Conservation (phyloP, 2,113 vertebrate genomes). For the Rafetus swinhoei region DNA sequence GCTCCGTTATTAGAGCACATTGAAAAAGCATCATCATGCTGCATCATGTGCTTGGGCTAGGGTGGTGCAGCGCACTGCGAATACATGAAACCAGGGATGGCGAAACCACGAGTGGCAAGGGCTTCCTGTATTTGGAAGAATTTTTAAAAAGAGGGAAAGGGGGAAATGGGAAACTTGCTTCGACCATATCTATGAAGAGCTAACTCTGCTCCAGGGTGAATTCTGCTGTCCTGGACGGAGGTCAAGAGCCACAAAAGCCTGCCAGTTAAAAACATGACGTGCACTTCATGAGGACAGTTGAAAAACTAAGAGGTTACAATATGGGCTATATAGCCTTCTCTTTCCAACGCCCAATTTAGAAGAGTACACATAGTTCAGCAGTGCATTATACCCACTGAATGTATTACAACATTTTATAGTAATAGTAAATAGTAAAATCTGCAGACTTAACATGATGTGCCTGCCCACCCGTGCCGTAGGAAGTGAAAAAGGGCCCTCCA, state of each 20-base stretch:
- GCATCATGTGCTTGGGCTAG: no score
- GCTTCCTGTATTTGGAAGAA: neutral
- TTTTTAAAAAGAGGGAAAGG: neutral
- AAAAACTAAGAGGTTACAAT: constrained; percentile 5
- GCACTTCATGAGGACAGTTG: constrained; percentile 10
- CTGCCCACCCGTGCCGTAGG: neutral
- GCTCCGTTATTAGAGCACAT: no score
- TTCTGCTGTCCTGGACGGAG: neutral
- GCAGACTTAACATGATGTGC: neutral
- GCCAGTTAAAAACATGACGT: neutral
- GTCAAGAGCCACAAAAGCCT: constrained; percentile 32
- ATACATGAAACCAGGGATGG: no score
- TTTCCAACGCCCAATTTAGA: neutral
- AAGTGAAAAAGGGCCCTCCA: no score
- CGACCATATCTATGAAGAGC: neutral
- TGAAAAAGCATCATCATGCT: no score
- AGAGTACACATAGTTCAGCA: neutral
- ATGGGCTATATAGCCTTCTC: constrained; percentile 4
- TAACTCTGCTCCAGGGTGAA: neutral
- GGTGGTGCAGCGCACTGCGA: no score
- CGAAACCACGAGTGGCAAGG: no score
- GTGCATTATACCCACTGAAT: neutral
- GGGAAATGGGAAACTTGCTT: neutral
- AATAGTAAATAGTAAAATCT: accelerated
- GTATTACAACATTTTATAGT: neutral